A percentile compares a stretch with the other conserved stretches of the same genome.
phyloP scores from a whole-genome alignment of 2,888 invertebrate genomes.

The Zaprionus obscuricornis region DNA sequence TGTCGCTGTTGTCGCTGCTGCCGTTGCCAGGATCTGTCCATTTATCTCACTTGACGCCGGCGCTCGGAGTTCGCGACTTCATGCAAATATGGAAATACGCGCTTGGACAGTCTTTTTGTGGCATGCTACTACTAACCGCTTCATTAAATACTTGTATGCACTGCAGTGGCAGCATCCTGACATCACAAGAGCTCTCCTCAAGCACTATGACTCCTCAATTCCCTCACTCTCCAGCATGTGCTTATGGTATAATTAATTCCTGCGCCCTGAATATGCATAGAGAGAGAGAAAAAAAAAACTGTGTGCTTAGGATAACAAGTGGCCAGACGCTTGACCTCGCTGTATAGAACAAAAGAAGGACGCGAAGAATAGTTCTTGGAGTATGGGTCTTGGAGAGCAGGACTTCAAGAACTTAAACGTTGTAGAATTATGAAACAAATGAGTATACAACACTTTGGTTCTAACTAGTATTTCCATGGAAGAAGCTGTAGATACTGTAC shows the following conservation, averaged over 20 bases:
- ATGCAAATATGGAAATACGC: constrained; percentile 68
- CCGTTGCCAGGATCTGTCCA: constrained; percentile 54
- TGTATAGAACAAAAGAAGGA: constrained; percentile 23
- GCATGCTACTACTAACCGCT: constrained; percentile 57
- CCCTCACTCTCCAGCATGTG: constrained; percentile 39
- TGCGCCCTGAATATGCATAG: constrained; percentile 52
- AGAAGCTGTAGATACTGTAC: too few species aligned
- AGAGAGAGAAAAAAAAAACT: background rate
- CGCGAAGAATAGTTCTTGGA: too few species aligned
- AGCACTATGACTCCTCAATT: too few species aligned
- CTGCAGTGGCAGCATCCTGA: constrained; percentile 43
- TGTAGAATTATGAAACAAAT: too few species aligned
- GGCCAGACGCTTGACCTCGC: constrained; percentile 40
- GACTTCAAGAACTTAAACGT: too few species aligned
- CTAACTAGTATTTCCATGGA: too few species aligned
- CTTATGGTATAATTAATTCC: constrained; percentile 76
- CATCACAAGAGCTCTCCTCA: constrained; percentile 50
- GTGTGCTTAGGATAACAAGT: background rate
- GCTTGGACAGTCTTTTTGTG: constrained; percentile 16
- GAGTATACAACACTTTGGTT: too few species aligned
- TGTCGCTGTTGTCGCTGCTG: background rate
- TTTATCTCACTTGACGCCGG: constrained; percentile 70
- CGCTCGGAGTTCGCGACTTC: too few species aligned
- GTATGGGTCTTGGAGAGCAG: too few species aligned
- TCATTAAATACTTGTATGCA: constrained; percentile 71